Conservation (phyloP, 2,113 vertebrate species). For the Menidia beryllina region DNA sequence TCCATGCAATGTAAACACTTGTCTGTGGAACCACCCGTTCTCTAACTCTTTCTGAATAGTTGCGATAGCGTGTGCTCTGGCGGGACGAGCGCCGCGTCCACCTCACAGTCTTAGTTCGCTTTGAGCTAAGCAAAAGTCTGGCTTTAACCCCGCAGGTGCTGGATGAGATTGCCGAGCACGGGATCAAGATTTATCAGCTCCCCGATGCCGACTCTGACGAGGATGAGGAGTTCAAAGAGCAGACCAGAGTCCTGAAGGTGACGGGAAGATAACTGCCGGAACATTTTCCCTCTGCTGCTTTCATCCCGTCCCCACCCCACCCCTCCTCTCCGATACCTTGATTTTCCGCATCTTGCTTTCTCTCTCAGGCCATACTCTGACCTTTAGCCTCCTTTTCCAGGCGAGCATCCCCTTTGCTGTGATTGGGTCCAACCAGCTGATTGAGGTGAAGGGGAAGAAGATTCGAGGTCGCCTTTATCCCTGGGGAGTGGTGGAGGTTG, state of each 20-base stretch:
- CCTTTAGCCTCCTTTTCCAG: conserved; percentile 60
- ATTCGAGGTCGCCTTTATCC: conserved; percentile 88
- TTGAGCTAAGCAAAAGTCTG: not conserved
- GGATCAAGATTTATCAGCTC: conserved; percentile 92
- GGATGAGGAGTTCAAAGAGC: conserved; percentile 96
- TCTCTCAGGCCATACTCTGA: conserved; percentile 7
- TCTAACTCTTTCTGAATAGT: conserved; percentile 10
- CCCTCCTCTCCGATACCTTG: conserved; percentile 14
- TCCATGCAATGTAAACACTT: conserved; percentile 8
- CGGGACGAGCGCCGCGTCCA: not conserved
- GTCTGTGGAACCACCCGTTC: conserved; percentile 2
- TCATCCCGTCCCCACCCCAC: conserved; percentile 7
- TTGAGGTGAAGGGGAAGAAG: conserved; percentile 94
- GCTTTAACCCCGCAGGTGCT: conserved; percentile 81
- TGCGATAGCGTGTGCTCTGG: not conserved
- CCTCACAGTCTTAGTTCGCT: not conserved
- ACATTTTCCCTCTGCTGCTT: conserved; percentile 3
- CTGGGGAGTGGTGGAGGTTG: conserved; percentile 89
- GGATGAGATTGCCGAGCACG: conserved; percentile 92
- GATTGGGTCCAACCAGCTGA: conserved; percentile 90
- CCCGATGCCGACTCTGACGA: conserved; percentile 94
- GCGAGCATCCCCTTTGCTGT: conserved; percentile 90
- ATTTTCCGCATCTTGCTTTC: not conserved
- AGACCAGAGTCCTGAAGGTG: conserved; percentile 92
- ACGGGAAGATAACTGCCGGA: conserved; percentile 18